Evolutionary conservation across 35 echinoderm and acorn worm genomes (phyloP).

Genomic region (Ophioderma brevispina): DNA sequence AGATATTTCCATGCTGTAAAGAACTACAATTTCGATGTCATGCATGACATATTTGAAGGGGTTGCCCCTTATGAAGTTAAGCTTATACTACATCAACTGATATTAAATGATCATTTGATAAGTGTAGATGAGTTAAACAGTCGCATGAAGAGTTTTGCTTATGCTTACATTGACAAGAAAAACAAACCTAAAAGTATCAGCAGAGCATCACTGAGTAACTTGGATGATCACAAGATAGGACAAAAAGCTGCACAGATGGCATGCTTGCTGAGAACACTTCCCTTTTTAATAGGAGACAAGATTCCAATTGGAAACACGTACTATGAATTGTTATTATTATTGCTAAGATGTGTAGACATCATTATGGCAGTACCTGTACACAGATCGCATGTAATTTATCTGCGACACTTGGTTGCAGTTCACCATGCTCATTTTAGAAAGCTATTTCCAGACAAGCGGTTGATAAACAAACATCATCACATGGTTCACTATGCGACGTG

Average conservation of each 20-base stretch:
- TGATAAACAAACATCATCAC: constrained; percentile 87
- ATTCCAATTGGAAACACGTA: constrained; percentile 45
- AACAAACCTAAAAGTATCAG: constrained; percentile 61
- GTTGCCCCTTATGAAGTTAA: constrained; percentile 75
- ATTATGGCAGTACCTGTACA: constrained; percentile 55
- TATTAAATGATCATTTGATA: constrained; percentile 41
- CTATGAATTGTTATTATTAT: constrained; percentile 63
- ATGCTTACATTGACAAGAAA: constrained; percentile 67
- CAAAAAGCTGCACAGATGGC: constrained; percentile 83
- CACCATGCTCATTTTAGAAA: constrained; percentile 60
- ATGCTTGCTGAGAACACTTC: constrained; percentile 64
- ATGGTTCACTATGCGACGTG: constrained; percentile 70
- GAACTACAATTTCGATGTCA: constrained; percentile 71
- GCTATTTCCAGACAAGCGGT: constrained; percentile 29
- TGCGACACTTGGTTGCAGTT: constrained; percentile 59
- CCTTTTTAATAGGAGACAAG: constrained; percentile 69
- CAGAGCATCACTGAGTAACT: constrained; percentile 32
- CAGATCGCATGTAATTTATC: constrained; percentile 34
- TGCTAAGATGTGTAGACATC: constrained; percentile 70
- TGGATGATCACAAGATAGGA: constrained; percentile 70
- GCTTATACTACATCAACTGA: constrained; percentile 50
- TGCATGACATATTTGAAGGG: constrained; percentile 74
- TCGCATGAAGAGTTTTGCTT: constrained; percentile 58
- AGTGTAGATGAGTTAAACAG: constrained; percentile 54
- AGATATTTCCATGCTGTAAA: constrained; percentile 55